Percentiles rank a stretch among this genome's conserved stretches.
These are phyloP conservation scores for Lordiphosa fenestrarum DNA, from an alignment of 2,888 invertebrate species.

Conservation along the genomic window DNA sequence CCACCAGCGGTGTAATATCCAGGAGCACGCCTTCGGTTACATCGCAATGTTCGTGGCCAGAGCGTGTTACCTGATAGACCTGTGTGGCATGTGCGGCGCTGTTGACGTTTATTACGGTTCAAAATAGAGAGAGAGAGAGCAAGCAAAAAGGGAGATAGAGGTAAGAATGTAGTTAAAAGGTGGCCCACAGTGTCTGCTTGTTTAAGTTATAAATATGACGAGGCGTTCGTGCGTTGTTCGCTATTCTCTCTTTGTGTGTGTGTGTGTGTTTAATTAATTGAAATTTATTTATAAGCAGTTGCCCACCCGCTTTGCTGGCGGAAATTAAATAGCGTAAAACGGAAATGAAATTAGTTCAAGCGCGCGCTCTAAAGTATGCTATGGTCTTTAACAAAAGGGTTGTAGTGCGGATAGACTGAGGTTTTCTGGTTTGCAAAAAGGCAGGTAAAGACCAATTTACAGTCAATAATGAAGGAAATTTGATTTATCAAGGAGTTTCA, in stretches of 20 bases:
- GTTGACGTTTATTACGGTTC: constrained; percentile 32
- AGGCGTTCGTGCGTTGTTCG: constrained; percentile 22
- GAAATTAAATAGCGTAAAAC: constrained; percentile 65
- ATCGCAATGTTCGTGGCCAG: constrained; percentile 87
- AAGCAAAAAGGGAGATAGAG: background rate
- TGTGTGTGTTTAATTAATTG: constrained; percentile 62
- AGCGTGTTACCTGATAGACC: constrained; percentile 87
- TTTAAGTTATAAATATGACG: constrained; percentile 59
- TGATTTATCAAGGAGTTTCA: too few species aligned
- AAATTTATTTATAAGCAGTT: constrained; percentile 70
- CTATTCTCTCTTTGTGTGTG: constrained; percentile 1
- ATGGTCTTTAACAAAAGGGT: constrained; percentile 15
- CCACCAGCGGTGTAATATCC: constrained; percentile 86
- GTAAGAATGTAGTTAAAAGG: constrained; percentile 8
- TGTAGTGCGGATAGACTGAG: background rate
- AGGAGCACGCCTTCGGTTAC: constrained; percentile 86
- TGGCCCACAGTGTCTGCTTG: constrained; percentile 17
- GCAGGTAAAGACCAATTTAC: too few species aligned
- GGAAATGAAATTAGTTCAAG: constrained; percentile 66
- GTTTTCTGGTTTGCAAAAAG: background rate
- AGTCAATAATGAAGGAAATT: too few species aligned
- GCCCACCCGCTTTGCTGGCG: constrained; percentile 41
- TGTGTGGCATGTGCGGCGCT: constrained; percentile 82
- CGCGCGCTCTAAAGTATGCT: constrained; percentile 4
- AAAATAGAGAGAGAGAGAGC: background rate